Base-by-base conservation (phyloP, 2,888 invertebrate genomes). In the Cephus nigrinus region DNA sequence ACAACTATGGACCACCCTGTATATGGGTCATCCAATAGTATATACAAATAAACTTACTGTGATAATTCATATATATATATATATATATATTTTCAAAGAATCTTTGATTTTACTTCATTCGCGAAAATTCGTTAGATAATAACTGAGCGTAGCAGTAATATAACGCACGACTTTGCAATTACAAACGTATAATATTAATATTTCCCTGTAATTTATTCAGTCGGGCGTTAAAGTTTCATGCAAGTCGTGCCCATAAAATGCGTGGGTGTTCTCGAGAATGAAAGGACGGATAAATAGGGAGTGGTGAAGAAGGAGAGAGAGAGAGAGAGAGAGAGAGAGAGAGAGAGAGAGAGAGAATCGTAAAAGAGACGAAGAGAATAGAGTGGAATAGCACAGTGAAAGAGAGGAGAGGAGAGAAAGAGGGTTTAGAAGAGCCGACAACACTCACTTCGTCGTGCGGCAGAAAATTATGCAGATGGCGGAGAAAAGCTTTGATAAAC, bases 401-500 rank as follows among this genome's bases (percentile, higher is more conserved):
- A 55, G 77, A 73, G 75, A 77, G 68, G 73, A 80, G 73, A 76
- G 30, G 74, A 73, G 73, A 71, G 71, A 55, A 30, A 32, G 33
- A 36, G 55, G 55, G 55, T 55, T 55, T 55, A 23, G 55, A 55
- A 55, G 55, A 4, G 55, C 71, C 79, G 78, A 77, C 76, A 75
- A 79, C 80, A 80, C 71, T 82, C 78, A 77, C 76, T 33, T 33
- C 31, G 71, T 78, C 76, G 40, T 85, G 88, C 86, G 86, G 87
- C 87, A 87, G 89, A 90, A 91, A 90, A 91, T 91, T 91, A 91
- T 91, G 91, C 90, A 91, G 90, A 91, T 91, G 90, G 87, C 88
- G 90, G 90, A 91, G 91, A 91, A 90, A 91, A 91, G 90, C 91
- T 91, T 91, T 91, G 91, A 91, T 91, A 91, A 91, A 91, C 90